Conservation (phyloP, 2,888 invertebrate genomes). For the Gymnosoma rotundatum region DNA sequence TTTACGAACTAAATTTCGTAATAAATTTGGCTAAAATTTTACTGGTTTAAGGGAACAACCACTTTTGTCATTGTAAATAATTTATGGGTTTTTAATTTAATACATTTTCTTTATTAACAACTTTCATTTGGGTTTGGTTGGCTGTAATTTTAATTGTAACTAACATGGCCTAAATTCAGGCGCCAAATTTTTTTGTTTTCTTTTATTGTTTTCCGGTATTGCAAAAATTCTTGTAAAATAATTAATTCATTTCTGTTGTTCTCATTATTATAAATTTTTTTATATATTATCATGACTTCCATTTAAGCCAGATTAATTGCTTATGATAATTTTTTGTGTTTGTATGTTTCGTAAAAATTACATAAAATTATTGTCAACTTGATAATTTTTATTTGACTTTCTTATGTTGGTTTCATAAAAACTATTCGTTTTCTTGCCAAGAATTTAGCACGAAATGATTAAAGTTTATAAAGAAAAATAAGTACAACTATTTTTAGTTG, state of each 20-base stretch:
- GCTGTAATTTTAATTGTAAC: slow-evolving; percentile 1
- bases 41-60: slow-evolving; percentile 22
- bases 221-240: neutral
- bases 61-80: slow-evolving; percentile 45
- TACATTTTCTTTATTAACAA: neutral
- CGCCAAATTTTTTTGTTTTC: slow-evolving; percentile 14
- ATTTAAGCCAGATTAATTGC: slow-evolving; percentile 75
- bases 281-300: neutral
- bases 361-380: slow-evolving; percentile 25
- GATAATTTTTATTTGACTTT: neutral
- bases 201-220: neutral
- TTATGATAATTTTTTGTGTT: slow-evolving; percentile 70
- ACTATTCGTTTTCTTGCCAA: slow-evolving; percentile 48
- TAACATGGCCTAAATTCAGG: slow-evolving; percentile 20
- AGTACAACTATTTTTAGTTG: slow-evolving; percentile 18
- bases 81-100: slow-evolving; percentile 9
- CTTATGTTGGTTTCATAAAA: neutral
- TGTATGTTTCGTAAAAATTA: slow-evolving; percentile 25
- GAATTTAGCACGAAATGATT: slow-evolving; percentile 66
- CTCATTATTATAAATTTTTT: neutral
- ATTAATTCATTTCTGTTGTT: slow-evolving; percentile 1
- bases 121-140: slow-evolving; percentile 10
- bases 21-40: slow-evolving; percentile 29
- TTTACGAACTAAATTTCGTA: slow-evolving; percentile 13
- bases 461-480: slow-evolving; percentile 25